Evolutionary conservation across 2,113 vertebrate species (phyloP), one percentile per base, ranked within the genome.

Genomic region (Leptobrachium ailaonicum): DNA sequence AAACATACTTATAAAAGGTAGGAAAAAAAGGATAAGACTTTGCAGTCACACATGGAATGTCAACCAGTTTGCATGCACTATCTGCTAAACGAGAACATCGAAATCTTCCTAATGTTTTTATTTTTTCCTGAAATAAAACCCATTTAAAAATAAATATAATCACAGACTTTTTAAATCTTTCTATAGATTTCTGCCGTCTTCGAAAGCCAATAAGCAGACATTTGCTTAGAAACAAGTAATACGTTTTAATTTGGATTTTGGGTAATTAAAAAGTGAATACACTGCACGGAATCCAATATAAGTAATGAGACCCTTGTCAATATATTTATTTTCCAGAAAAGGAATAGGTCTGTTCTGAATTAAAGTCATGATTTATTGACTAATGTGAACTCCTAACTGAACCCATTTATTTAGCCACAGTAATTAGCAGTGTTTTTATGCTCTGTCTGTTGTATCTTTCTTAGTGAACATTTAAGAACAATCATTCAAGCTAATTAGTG

Each of bases 1-100:
- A 81, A 81, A 81, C 79, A 81, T 74, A 53, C 50, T 80, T 74
- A 70, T 73, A 47, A 74, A 62, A n/a, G 54, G 66, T 13, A 69
- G 41, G 11, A 74, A 72, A 80, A 74, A 54, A 64, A 66, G 45
- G 42, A 62, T 60, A 42, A 20, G 70, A 54, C 20, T 32, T 54
- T 11, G 70, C 68, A 70, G 44, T 70, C 4, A 50, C 44, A 70
- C 68, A 47, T 9, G 68, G 44, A 70, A 47, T 70, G 44, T 7
- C 68, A 70, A 70, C n/a, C 68, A 47, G 43, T 6, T 47, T 70
- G 13, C 47, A 5, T 9, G 42, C 4, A 8, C 8, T 50, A 4
- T 50, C 47, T 50, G 8, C 47, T 4, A 8, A 8, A 8, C 47
- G 8, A 50, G 47, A 5, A 50, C 47, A 50, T 50, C 8, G 1